phyloP scores from a whole-genome alignment of 2,797 vertebrate species.

The Rousettus madagascariensis region DNA sequence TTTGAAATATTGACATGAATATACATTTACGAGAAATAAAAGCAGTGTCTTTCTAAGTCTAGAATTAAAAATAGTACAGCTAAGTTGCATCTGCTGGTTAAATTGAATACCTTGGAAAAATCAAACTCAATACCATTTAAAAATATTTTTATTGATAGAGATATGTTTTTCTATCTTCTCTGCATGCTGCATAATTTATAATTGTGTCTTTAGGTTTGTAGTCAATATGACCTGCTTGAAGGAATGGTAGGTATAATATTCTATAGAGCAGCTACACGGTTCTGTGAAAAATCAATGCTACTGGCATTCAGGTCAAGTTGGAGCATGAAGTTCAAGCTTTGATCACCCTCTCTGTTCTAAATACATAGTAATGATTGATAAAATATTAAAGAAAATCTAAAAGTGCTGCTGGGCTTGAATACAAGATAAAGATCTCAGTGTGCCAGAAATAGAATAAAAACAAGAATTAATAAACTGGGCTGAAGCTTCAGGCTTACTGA shows the following conservation, averaged over 20 bases:
- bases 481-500: not conserved
- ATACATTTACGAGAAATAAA: slow-evolving; percentile 1
- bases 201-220: slow-evolving; percentile 29
- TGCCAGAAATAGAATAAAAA: slow-evolving; percentile 33
- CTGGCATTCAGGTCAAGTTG: slow-evolving; percentile 42
- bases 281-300: slow-evolving; percentile 64
- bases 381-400: slow-evolving; percentile 62
- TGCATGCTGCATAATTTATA: slow-evolving; percentile 58
- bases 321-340: slow-evolving; percentile 38
- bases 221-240: slow-evolving; percentile 60
- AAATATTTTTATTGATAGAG: slow-evolving; percentile 21
- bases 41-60: not conserved
- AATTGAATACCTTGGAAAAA: slow-evolving; percentile 28
- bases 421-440: not conserved
- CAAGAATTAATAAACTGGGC: not conserved
- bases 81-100: not conserved
- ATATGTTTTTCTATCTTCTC: slow-evolving; percentile 19
- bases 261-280: not conserved
- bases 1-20: not conserved
- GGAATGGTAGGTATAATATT: not conserved
- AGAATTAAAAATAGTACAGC: not conserved
- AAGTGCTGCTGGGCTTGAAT: not conserved
- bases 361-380: slow-evolving; percentile 57
- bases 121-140: slow-evolving; percentile 6
- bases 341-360: slow-evolving; percentile 56